Conservation (phyloP, 2,797 vertebrate genomes). For the Yasuhikotakia modesta region DNA sequence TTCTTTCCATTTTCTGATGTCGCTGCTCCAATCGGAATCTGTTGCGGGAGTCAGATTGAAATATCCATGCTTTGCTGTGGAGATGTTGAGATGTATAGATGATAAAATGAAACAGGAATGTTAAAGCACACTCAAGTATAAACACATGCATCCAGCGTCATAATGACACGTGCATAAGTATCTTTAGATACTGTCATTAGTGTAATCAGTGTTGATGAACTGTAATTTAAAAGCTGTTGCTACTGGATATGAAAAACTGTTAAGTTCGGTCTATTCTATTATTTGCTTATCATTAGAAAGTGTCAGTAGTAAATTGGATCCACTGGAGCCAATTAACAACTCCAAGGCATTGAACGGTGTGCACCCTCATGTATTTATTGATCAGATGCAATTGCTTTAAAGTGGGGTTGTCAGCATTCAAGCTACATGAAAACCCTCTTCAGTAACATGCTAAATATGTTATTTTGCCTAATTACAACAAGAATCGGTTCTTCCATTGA, state of each 20-base stretch:
- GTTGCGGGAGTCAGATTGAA: constrained; percentile 28
- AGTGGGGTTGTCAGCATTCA: constrained; percentile 38
- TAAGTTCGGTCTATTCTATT: constrained; percentile 47
- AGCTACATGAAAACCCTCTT: neutral
- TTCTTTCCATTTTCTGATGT: constrained; percentile 37
- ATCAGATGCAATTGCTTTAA: constrained; percentile 51
- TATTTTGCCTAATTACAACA: constrained; percentile 8
- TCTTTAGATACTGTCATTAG: constrained; percentile 34
- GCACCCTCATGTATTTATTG: constrained; percentile 53
- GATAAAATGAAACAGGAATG: neutral
- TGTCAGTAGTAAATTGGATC: constrained; percentile 55
- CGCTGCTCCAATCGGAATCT: constrained; percentile 7
- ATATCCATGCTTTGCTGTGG: constrained; percentile 14
- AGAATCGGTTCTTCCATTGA: neutral
- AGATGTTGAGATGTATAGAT: constrained; percentile 7
- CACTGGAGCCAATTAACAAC: constrained; percentile 61
- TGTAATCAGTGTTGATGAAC: constrained; percentile 45
- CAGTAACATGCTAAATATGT: constrained; percentile 18
- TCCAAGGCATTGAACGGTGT: constrained; percentile 38
- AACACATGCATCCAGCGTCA: constrained; percentile 11
- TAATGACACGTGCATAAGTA: neutral
- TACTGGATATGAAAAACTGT: constrained; percentile 32
- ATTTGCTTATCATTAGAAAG: constrained; percentile 45
- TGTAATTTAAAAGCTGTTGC: constrained; percentile 20
- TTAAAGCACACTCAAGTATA: neutral